Base-by-base conservation (phyloP, 2,888 invertebrate species). In the Ephialtes manifestator region DNA sequence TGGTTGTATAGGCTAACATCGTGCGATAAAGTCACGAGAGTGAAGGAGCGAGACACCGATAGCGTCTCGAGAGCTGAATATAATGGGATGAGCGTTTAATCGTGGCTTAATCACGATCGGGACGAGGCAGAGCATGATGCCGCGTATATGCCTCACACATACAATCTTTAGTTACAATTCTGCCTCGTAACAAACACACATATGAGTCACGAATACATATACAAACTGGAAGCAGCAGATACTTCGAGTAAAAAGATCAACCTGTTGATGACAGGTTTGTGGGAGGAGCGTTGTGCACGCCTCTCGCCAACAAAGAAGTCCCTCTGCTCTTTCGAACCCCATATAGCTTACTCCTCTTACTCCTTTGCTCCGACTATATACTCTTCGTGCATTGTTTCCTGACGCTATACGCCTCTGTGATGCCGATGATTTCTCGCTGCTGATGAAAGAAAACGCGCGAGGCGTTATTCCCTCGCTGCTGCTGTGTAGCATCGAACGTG, bases 261-360 rank as follows among this genome's bases (percentile, higher is more conserved):
- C 85, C 82, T 85, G 85, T 85, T 85, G 85, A 85, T 82, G 85
- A 85, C 85, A 85, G 85, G 79, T 85, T 85, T 79, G 85, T 82
- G 79, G 82, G 85, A 82, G 85, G 85, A 80, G 85, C 82, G 65
- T 24, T 11, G 65, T 79, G 60, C 79, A 82, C 85, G 79, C 79
- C 85, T 82, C 79, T 81, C 35, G 53, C 74, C 51, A 85, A 82
- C 82, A 80, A 82, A 85, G 82, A 82, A 72, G 43, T 15, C 51
- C 31, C 85, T 76, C 72, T 58, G 58, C 75, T 82, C 65, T 78
- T 74, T 78, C 46, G 72, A 70, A 65, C 48, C 77, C 55, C 74
- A 18, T 55, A 20, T 65, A 39, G 20, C 65, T 75, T 24, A 58
- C 48, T 65, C 58, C 65, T 78, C 75, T 83, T 60, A 70, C 83